Evolutionary conservation across 2,888 invertebrate genomes (phyloP).

Genomic region (Enchytraeus crypticus): DNA sequence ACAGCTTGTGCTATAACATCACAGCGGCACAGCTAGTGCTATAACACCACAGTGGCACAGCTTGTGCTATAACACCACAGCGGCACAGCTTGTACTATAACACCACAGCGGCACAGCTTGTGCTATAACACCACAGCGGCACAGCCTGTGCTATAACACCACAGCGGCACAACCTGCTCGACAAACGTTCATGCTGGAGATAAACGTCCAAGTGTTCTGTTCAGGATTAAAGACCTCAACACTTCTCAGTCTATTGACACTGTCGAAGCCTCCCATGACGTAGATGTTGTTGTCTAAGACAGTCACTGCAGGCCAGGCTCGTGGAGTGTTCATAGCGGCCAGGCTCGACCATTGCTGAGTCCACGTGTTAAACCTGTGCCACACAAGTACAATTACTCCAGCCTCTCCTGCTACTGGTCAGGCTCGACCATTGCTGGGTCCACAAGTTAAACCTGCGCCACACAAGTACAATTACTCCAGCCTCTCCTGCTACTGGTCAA

Average conservation of each 20-base stretch:
- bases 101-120: too few species aligned
- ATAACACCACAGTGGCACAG: too few species aligned
- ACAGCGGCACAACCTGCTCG: conserved; percentile 87
- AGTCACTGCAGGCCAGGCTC: conserved; percentile 43
- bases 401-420: too few species aligned
- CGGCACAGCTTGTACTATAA: too few species aligned
- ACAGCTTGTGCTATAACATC: too few species aligned
- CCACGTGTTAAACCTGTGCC: conserved; percentile 40
- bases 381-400: too few species aligned
- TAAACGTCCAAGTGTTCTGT: conserved; percentile 66
- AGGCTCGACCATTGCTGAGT: conserved; percentile 43
- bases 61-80: too few species aligned
- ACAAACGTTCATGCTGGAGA: conserved; percentile 74
- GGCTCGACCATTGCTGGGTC: conserved; percentile 42
- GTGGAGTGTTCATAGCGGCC: conserved; percentile 40
- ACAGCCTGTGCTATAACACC: conserved; percentile 49
- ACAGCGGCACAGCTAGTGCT: too few species aligned
- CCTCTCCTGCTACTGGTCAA: too few species aligned
- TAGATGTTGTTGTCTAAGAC: conserved; percentile 41
- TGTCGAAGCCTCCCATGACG: conserved; percentile 79
- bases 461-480: too few species aligned
- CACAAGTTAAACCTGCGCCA: conserved; percentile 41
- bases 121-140: too few species aligned
- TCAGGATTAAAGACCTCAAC: conserved; percentile 79
- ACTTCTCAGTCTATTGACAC: conserved; percentile 81